Base-by-base conservation (phyloP, 2,888 invertebrate genomes). In the Lymantria monacha region DNA sequence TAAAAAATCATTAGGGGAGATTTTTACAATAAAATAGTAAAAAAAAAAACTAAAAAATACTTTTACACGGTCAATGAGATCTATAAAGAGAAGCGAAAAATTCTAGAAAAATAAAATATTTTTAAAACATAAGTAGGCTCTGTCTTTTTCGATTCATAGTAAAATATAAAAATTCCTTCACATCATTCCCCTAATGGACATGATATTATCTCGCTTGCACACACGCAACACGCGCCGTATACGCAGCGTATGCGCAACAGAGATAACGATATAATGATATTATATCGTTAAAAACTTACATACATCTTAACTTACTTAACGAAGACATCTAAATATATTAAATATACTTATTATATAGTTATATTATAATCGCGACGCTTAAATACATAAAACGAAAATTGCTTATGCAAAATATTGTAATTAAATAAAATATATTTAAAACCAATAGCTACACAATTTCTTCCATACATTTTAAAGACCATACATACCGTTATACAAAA, bases 131-230 rank as follows among this genome's bases (percentile, higher is more conserved):
- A 80, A 76, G 76, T 79, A 83, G 82, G 84, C 83, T 84, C 79
- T 83, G 83, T 87, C 77, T 84, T 86, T 83, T 86, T 85, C 83
- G 83, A 86, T 88, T 86, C 86, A 83, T 89, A 87, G 83, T 89
- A 88, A 88, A 89, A 90, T 90, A 89, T 84, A 90, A 90, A 88
- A 89, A 87, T 72, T 77, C 80, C 84, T 76, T 83, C 83, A 74
- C 82, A 84, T 81, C 85, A 79, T 82, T 85, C 86, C 89, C 87
- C 87, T 83, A 86, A 85, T 85, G 89, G 90, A 89, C 90, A 82
- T 79, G 84, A 83, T 74, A 51, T 61, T 74, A 51, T 61, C 62
- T 78, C 76, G 65, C 76, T 48, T 60, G 76, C 76, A 69, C 81
- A 72, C 77, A 58, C 72, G 59, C 61, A 57, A 66, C 40, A 40